Conservation (phyloP, 2,888 invertebrate species). For the Apotomis betuletana region DNA sequence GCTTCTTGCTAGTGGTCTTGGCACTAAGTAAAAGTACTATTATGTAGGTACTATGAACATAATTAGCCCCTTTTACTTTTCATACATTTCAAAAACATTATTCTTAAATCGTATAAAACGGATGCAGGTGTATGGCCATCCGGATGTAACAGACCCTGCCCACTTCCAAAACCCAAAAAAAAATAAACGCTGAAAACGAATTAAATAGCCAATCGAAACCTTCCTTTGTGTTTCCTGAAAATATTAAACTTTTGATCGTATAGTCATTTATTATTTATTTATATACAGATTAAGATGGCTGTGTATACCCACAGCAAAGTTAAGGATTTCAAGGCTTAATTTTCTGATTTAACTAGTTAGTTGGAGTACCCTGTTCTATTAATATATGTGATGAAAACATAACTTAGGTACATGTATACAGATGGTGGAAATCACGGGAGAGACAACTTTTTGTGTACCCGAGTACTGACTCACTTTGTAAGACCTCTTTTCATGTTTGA, state of each 20-base stretch:
- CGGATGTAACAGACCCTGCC: conserved; percentile 65
- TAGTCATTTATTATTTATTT: not conserved
- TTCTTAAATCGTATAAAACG: conserved; percentile 55
- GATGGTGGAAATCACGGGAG: too few relatives aligned
- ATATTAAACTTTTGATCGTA: not conserved
- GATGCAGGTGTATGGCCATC: conserved; percentile 74
- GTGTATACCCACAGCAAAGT: not conserved
- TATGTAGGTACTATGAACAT: not conserved
- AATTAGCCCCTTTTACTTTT: conserved; percentile 12
- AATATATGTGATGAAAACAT: too few relatives aligned
- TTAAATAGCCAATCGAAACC: conserved; percentile 37
- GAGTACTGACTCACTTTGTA: too few relatives aligned
- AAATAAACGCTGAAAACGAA: conserved; percentile 62
- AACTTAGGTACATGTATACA: too few relatives aligned
- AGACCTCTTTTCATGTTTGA: too few relatives aligned
- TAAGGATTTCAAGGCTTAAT: too few relatives aligned
- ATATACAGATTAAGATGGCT: not conserved
- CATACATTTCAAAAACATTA: conserved; percentile 20
- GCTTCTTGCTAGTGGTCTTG: too few relatives aligned
- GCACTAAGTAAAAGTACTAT: too few relatives aligned
- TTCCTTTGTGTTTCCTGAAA: not conserved
- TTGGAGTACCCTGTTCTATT: too few relatives aligned
- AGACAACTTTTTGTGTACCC: too few relatives aligned
- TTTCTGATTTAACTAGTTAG: too few relatives aligned
- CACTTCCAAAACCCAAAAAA: conserved; percentile 62